A percentile compares a stretch with the other conserved stretches of the same genome.
phyloP scores from a whole-genome alignment of 2,888 invertebrate species.

The Epirrhoe tristata region DNA sequence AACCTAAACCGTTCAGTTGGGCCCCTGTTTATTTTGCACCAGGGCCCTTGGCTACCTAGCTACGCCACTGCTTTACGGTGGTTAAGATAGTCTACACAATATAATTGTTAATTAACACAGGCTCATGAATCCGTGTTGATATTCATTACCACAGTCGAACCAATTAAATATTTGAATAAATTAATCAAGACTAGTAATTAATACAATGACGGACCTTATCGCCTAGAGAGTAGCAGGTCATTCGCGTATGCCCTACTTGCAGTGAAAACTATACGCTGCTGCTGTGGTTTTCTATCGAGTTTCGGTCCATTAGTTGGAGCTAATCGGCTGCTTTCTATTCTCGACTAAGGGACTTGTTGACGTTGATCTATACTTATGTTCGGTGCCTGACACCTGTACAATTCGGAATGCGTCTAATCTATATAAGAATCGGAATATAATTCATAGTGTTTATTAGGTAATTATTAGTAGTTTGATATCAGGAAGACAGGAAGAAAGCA shows the following conservation, averaged over 20 bases:
- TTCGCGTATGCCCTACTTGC: conserved; percentile 73
- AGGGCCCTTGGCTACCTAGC: too few relatives aligned
- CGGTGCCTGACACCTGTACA: too few relatives aligned
- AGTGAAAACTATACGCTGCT: conserved; percentile 78
- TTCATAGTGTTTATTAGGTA: not conserved
- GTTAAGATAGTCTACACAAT: too few relatives aligned
- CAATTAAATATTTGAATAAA: conserved; percentile 27
- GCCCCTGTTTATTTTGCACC: too few relatives aligned
- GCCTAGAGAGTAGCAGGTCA: conserved; percentile 67
- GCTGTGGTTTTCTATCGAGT: conserved; percentile 77
- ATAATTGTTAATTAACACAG: too few relatives aligned
- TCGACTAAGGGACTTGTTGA: conserved; percentile 52
- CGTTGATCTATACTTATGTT: not conserved
- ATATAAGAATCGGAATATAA: too few relatives aligned
- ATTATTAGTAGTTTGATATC: not conserved
- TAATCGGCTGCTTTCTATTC: conserved; percentile 71
- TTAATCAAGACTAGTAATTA: conserved; percentile 46
- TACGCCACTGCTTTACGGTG: too few relatives aligned
- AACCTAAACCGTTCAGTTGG: too few relatives aligned
- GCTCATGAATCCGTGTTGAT: conserved; percentile 1
- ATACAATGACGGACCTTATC: conserved; percentile 58
- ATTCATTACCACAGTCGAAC: conserved; percentile 6
- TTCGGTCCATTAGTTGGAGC: conserved; percentile 71
- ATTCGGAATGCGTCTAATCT: too few relatives aligned
- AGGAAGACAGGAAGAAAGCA: conserved; percentile 2